Conservation (phyloP, 1,140 invertebrate species). For the Lepidostoma basale region DNA sequence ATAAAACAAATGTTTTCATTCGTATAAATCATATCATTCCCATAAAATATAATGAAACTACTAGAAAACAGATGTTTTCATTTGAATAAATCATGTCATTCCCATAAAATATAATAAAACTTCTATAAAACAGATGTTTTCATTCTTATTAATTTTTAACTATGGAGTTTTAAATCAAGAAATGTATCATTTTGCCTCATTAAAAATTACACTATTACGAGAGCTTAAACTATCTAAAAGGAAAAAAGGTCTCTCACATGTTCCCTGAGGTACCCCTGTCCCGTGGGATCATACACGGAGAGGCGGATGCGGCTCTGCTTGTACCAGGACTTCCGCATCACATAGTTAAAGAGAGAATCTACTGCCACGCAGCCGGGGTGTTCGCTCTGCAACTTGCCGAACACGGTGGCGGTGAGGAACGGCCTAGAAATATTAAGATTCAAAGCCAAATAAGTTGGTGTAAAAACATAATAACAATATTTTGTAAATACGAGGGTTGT, state of each 20-base stretch:
- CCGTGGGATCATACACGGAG: slow-evolving; percentile 90
- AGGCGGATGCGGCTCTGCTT: slow-evolving; percentile 92
- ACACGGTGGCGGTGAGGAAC: slow-evolving; percentile 85
- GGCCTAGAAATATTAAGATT: slow-evolving; percentile 52
- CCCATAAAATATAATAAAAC: too few relatives aligned
- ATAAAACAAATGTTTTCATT: too few relatives aligned
- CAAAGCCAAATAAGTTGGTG: not conserved
- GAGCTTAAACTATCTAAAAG: too few relatives aligned
- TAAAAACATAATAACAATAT: not conserved
- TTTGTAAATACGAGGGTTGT: not conserved
- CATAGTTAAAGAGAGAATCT: slow-evolving; percentile 90
- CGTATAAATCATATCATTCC: too few relatives aligned
- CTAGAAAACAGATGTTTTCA: too few relatives aligned
- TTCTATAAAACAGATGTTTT: too few relatives aligned
- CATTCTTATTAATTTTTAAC: too few relatives aligned
- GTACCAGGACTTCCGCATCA: slow-evolving; percentile 93
- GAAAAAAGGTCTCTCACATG: slow-evolving; percentile 62
- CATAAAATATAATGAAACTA: too few relatives aligned
- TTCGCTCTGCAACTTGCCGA: slow-evolving; percentile 85
- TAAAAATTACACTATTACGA: too few relatives aligned
- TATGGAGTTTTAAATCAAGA: too few relatives aligned
- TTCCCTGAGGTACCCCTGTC: slow-evolving; percentile 90
- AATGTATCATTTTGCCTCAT: too few relatives aligned
- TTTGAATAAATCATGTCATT: too few relatives aligned
- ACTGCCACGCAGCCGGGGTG: slow-evolving; percentile 81